These are phyloP conservation scores for Apamea epomidion DNA, from an alignment of 2,888 invertebrate species.

Conservation along the genomic window DNA sequence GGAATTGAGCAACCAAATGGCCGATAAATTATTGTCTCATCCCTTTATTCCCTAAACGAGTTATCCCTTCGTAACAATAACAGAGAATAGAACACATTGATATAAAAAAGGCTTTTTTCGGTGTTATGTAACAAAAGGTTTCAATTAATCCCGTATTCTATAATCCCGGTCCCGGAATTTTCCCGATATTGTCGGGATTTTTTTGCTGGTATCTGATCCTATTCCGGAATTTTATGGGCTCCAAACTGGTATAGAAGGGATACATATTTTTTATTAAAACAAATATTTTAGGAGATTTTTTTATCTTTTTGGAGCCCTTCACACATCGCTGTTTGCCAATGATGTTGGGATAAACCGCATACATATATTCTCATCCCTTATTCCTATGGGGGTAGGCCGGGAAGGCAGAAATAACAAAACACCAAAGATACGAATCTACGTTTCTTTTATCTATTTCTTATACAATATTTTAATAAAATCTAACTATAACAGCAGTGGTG, in stretches of 20 bases:
- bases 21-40: constrained; percentile 34
- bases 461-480: not conserved
- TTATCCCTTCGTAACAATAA: constrained; percentile 26
- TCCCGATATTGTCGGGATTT: constrained; percentile 42
- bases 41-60: constrained; percentile 33
- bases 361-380: not conserved
- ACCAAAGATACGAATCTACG: not conserved
- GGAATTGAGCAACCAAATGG: constrained; percentile 16
- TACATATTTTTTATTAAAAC: constrained; percentile 33
- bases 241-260: constrained; percentile 24
- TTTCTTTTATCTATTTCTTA: not conserved
- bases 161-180: constrained; percentile 40
- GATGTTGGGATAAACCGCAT: constrained; percentile 14
- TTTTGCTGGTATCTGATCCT: constrained; percentile 45
- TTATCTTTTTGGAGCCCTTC: constrained; percentile 29
- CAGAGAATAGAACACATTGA: constrained; percentile 26
- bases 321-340: constrained; percentile 15
- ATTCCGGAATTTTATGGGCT: constrained; percentile 43
- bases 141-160: constrained; percentile 57
- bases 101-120: constrained; percentile 34
- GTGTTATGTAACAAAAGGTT: constrained; percentile 54
- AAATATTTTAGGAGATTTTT: constrained; percentile 50
- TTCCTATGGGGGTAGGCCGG: not conserved
- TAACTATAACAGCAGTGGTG: not conserved
- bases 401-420: not conserved